These are phyloP conservation scores for Amblyopsis rosae DNA, from an alignment of 2,113 vertebrate species.

Conservation along the genomic window DNA sequence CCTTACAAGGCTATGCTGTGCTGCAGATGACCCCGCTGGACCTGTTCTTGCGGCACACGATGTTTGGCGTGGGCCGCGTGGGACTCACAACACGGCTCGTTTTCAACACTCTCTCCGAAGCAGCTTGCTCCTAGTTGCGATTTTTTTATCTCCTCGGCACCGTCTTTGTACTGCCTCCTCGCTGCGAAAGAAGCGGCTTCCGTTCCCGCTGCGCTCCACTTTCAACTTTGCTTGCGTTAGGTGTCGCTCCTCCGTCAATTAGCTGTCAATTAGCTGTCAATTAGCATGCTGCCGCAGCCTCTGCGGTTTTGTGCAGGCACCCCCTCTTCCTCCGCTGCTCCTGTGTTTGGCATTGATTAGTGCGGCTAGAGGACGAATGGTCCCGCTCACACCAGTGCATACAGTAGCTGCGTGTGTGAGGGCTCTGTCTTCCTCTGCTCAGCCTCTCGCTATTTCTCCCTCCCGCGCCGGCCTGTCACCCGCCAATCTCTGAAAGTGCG, in stretches of 20 bases:
- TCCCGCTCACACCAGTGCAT: neutral
- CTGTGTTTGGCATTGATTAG: conserved; percentile 22
- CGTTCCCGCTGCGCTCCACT: conserved; percentile 50
- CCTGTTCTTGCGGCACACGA: conserved; percentile 52
- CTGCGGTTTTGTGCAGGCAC: neutral
- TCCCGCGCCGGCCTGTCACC: conserved; percentile 3
- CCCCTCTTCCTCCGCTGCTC: neutral
- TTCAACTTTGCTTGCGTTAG: conserved; percentile 45
- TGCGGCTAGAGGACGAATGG: neutral
- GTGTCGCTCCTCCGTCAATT: conserved; percentile 35
- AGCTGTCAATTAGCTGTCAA: neutral
- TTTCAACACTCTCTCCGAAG: conserved; percentile 45
- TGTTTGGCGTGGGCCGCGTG: conserved; percentile 63
- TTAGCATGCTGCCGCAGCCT: too few relatives aligned
- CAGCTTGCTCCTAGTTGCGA: conserved; percentile 47
- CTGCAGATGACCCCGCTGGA: conserved; percentile 60
- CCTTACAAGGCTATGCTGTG: conserved; percentile 73
- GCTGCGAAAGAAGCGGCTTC: conserved; percentile 29
- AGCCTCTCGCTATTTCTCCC: neutral
- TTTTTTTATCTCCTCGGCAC: conserved; percentile 49
- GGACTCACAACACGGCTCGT: conserved; percentile 61
- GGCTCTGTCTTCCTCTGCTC: conserved; percentile 6
- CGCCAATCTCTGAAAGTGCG: conserved; percentile 34
- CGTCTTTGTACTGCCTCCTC: conserved; percentile 49
- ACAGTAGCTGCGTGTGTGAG: neutral